phyloP scores from a whole-genome alignment of 2,797 vertebrate species.

The Molossus alvarezi region DNA sequence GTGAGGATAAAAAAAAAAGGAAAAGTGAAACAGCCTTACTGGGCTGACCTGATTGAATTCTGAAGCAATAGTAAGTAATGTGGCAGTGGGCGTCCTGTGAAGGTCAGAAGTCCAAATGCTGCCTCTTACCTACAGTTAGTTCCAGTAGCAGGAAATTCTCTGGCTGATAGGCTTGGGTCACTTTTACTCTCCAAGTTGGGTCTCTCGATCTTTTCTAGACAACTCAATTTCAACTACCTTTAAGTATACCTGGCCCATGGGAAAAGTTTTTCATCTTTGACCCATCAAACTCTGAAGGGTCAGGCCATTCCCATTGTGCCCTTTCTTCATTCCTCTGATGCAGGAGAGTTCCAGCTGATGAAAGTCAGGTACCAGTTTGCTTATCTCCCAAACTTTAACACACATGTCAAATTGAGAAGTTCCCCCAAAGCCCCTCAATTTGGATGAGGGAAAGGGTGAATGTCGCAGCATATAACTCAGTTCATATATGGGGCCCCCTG shows the following conservation, averaged over 20 bases:
- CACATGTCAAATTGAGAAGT: background rate
- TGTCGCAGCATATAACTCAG: background rate
- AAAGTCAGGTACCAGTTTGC: background rate
- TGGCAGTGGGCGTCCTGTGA: too few relatives aligned
- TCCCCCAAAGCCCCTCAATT: background rate
- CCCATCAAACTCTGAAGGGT: background rate
- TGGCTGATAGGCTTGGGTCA: background rate
- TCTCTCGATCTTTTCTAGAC: conserved; percentile 12
- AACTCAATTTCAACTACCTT: conserved; percentile 9
- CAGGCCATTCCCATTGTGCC: background rate
- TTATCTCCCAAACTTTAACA: conserved; percentile 1
- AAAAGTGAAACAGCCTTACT: background rate
- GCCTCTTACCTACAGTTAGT: background rate
- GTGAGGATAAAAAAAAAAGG: background rate
- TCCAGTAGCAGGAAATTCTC: background rate
- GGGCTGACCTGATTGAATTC: background rate
- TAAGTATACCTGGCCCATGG: background rate
- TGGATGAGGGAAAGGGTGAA: background rate
- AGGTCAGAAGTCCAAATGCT: background rate
- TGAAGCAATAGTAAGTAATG: background rate
- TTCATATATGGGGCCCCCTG: background rate
- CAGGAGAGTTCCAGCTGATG: background rate
- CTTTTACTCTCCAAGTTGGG: background rate
- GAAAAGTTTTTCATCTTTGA: background rate
- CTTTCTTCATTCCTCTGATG: background rate